Evolutionary conservation across 1,140 invertebrate species (phyloP).

Genomic region (Magallana angulata): DNA sequence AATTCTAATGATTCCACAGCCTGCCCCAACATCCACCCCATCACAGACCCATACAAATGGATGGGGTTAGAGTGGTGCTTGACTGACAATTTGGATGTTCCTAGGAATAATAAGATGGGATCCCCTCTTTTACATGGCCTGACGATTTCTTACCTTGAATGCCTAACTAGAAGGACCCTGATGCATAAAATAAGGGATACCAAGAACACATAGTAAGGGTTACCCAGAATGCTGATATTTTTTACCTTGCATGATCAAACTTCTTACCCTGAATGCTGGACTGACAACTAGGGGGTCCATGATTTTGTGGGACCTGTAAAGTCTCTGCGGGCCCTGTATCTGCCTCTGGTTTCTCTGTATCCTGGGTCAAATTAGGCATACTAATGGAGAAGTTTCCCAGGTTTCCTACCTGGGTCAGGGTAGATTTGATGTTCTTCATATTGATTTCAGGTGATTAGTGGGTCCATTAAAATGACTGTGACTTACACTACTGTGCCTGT

Average conservation of each 20-base stretch:
- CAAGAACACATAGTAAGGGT: too few relatives aligned
- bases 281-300: background rate
- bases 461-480: background rate
- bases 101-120: too few relatives aligned
- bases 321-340: background rate
- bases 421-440: background rate
- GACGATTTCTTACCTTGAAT: too few relatives aligned
- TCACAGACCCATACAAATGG: too few relatives aligned
- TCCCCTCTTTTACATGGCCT: too few relatives aligned
- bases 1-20: too few relatives aligned
- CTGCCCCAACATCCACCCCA: too few relatives aligned
- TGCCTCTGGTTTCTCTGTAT: background rate
- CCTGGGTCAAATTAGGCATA: background rate
- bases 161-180: background rate
- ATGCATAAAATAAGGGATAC: too few relatives aligned
- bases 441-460: background rate
- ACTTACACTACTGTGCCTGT: background rate
- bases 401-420: background rate
- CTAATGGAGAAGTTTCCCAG: slow-evolving; percentile 5
- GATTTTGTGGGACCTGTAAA: background rate
- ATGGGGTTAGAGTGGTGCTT: too few relatives aligned
- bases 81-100: too few relatives aligned
- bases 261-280: background rate
- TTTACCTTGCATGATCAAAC: background rate
- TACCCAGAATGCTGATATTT: too few relatives aligned